Evolutionary conservation across 2,797 vertebrate species (phyloP).

Genomic region (Alauda arvensis): DNA sequence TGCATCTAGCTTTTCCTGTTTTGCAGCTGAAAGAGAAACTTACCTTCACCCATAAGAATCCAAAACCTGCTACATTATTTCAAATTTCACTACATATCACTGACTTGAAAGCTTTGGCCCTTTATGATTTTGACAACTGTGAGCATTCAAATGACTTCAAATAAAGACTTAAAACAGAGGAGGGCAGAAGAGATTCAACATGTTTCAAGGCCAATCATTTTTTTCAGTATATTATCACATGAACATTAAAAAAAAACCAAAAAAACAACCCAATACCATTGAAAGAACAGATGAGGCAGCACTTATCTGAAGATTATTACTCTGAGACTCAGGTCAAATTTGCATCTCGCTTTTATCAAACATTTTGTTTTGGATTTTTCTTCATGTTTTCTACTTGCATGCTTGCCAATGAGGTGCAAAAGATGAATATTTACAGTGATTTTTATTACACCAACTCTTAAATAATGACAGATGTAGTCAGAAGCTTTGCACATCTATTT

Average conservation of each 20-base stretch:
- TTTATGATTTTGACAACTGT: background rate
- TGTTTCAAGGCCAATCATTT: background rate
- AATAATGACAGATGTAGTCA: background rate
- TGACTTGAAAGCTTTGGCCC: background rate
- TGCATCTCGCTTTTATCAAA: slow-evolving; percentile 4
- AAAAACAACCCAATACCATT: background rate
- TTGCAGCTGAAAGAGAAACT: background rate
- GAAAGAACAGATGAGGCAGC: slow-evolving; percentile 50
- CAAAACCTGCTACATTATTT: background rate
- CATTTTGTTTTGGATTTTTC: background rate
- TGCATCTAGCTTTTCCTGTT: background rate
- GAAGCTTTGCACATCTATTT: background rate
- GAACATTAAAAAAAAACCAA: background rate
- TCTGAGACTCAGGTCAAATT: background rate
- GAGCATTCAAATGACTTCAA: background rate
- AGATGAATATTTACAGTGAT: slow-evolving; percentile 6
- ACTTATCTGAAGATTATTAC: slow-evolving; percentile 40
- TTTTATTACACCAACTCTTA: slow-evolving; percentile 13
- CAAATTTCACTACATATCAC: background rate
- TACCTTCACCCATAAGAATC: background rate
- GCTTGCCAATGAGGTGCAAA: background rate
- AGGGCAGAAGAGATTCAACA: slow-evolving; percentile 50
- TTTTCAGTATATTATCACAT: slow-evolving; percentile 10
- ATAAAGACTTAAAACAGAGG: slow-evolving; percentile 12
- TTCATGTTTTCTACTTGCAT: background rate